Conservation (phyloP, 2,888 invertebrate species). For the Eupsilia transversa region DNA sequence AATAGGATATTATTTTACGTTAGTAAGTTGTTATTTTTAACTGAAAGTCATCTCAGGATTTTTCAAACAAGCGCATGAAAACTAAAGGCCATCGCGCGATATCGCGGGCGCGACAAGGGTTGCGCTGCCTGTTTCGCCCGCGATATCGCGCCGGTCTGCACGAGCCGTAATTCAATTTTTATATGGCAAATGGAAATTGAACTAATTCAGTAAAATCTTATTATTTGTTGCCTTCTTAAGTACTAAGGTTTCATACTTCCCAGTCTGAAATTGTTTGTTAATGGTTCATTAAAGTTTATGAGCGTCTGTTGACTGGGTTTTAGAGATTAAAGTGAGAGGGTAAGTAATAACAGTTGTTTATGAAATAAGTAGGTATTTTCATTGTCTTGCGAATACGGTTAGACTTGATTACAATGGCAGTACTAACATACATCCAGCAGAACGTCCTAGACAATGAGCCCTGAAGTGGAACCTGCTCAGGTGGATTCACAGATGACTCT, state of each 20-base stretch:
- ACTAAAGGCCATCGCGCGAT: too few species aligned
- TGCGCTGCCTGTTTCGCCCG: too few species aligned
- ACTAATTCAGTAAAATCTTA: not conserved
- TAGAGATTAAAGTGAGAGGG: constrained; percentile 29
- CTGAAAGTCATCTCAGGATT: not conserved
- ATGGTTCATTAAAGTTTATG: constrained; percentile 37
- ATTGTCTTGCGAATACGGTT: not conserved
- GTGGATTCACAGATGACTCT: too few species aligned
- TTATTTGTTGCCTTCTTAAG: not conserved
- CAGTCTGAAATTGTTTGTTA: constrained; percentile 23
- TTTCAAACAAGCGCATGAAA: not conserved
- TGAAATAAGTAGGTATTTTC: not conserved
- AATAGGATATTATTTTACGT: not conserved
- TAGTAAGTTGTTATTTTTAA: not conserved
- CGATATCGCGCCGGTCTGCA: too few species aligned
- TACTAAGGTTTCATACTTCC: not conserved
- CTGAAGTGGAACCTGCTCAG: too few species aligned
- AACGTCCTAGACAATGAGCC: not conserved
- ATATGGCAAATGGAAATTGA: not conserved
- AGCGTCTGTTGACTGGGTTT: constrained; percentile 27
- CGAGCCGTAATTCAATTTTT: too few species aligned
- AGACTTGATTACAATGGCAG: not conserved
- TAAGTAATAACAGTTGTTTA: not conserved
- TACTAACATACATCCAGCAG: not conserved
- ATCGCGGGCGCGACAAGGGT: too few species aligned